Percentiles rank a stretch among this genome's conserved stretches.
Conservation (phyloP, 2,797 vertebrate genomes). For the Trichosurus vulpecula region DNA sequence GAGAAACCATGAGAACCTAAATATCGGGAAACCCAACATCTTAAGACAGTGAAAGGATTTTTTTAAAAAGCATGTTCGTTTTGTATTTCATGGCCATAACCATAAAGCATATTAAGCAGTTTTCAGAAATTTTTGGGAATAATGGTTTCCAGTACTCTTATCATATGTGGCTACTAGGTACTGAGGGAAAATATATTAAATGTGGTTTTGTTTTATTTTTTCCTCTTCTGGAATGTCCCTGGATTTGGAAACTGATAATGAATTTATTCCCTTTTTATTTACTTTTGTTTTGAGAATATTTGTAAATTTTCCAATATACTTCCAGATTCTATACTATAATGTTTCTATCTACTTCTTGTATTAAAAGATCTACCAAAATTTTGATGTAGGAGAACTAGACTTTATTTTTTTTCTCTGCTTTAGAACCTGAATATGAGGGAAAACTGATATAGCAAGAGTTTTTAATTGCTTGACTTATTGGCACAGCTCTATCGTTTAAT, state of each 20-base stretch:
- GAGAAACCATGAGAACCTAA: constrained; percentile 24
- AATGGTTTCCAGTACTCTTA: background rate
- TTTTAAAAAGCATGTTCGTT: background rate
- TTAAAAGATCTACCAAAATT: constrained; percentile 36
- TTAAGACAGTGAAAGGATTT: background rate
- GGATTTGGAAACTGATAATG: background rate
- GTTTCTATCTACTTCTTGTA: constrained; percentile 47
- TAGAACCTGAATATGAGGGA: background rate
- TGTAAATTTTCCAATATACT: background rate
- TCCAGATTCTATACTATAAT: background rate
- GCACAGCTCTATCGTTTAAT: constrained; percentile 88
- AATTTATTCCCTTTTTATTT: background rate
- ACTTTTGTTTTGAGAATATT: background rate
- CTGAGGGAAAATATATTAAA: background rate
- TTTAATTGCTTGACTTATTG: constrained; percentile 84
- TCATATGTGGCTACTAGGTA: background rate
- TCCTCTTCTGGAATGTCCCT: background rate
- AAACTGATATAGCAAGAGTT: background rate
- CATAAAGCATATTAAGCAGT: background rate
- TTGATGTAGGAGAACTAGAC: constrained; percentile 49
- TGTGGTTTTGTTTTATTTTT: background rate
- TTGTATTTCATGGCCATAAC: background rate
- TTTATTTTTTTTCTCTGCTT: background rate
- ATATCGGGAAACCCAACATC: background rate
- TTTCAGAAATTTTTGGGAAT: background rate